Conservation (phyloP, 2,888 invertebrate species). For the Dasypolia templi region DNA sequence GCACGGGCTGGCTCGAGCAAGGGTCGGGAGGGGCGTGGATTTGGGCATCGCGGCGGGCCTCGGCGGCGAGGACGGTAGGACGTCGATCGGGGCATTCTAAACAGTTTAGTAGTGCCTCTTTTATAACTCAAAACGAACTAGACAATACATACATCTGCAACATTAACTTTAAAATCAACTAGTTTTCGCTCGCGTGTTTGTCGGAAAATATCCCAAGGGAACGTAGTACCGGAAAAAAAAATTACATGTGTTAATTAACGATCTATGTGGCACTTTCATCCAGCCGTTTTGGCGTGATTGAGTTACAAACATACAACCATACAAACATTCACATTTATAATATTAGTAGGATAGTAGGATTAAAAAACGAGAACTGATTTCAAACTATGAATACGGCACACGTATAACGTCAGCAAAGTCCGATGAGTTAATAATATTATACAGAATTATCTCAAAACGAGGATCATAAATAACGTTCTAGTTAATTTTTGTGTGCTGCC, state of each 20-base stretch:
- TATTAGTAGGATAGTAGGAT: not conserved
- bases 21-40: no score
- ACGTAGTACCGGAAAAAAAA: not conserved
- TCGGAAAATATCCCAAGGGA: no score
- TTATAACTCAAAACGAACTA: not conserved
- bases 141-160: not conserved
- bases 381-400: conserved; percentile 72
- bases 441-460: conserved; percentile 80
- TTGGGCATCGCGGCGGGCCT: no score
- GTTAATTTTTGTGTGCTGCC: conserved; percentile 80
- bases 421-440: conserved; percentile 84
- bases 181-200: not conserved
- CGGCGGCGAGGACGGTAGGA: no score
- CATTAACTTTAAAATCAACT: no score
- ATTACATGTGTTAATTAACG: not conserved
- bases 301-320: not conserved
- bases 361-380: not conserved
- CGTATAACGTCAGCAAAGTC: conserved; percentile 71
- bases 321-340: no score
- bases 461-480: conserved; percentile 81
- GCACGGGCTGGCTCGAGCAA: no score
- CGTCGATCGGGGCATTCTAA: no score
- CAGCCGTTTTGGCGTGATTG: not conserved
- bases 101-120: not conserved
- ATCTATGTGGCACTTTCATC: not conserved